phyloP scores from a whole-genome alignment of 2,797 vertebrate species.

The Dicrostonyx torquatus region DNA sequence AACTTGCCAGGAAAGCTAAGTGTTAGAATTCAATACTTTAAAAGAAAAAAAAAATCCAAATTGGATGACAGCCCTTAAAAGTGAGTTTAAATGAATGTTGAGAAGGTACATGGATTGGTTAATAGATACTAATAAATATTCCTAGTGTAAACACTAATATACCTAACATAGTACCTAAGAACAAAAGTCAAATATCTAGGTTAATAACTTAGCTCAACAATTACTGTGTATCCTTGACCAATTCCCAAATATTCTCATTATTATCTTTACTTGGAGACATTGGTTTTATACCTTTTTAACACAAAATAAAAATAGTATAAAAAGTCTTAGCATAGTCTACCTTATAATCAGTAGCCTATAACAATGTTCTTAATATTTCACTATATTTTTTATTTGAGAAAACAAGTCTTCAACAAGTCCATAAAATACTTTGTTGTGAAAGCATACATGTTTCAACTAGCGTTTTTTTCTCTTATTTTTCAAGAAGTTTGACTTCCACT shows the following conservation, averaged over 20 bases:
- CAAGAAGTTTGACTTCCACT: neutral
- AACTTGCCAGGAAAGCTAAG: neutral
- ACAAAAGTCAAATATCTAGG: neutral
- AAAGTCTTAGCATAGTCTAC: neutral
- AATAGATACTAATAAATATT: neutral
- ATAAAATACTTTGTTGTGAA: neutral
- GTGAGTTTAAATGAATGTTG: neutral
- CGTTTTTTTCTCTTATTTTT: neutral
- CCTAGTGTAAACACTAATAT: neutral
- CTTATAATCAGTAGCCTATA: neutral
- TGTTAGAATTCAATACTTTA: neutral
- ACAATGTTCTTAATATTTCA: neutral
- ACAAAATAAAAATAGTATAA: neutral
- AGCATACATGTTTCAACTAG: neutral
- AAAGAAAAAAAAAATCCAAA: neutral
- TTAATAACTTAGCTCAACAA: neutral
- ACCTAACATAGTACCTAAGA: neutral
- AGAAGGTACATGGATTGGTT: neutral
- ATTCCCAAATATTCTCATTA: neutral
- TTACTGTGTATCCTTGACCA: neutral
- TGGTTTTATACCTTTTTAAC: neutral
- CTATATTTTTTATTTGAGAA: conserved; percentile 32
- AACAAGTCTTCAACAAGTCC: neutral
- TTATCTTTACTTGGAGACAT: neutral
- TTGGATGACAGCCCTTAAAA: neutral